A percentile compares a stretch with the other conserved stretches of the same genome.
Evolutionary conservation across 2,888 invertebrate species (phyloP).

Genomic region (Andrena dorsata): DNA sequence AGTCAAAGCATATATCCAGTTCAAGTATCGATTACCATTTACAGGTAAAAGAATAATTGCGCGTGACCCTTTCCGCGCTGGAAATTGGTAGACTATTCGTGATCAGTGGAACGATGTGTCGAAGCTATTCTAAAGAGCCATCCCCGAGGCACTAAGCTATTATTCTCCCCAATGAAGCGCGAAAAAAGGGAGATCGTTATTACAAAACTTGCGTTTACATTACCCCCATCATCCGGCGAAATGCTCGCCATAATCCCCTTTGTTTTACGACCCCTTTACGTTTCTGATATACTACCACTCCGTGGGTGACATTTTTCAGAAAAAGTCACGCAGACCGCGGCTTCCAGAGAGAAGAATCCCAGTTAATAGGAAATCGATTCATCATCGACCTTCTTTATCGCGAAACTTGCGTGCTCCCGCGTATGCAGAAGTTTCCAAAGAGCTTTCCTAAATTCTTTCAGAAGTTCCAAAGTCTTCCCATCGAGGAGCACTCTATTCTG

Average conservation of each 20-base stretch:
- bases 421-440: no score
- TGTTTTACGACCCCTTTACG: conserved; percentile 23
- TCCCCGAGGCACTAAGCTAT: background rate
- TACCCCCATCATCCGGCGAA: conserved; percentile 6
- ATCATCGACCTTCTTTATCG: background rate
- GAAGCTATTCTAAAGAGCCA: background rate
- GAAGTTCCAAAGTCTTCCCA: background rate
- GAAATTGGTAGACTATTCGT: no score
- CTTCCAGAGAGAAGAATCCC: background rate
- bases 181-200: conserved; percentile 5
- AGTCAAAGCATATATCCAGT: no score
- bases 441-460: background rate
- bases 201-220: conserved; percentile 34
- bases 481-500: background rate
- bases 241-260: conserved; percentile 22
- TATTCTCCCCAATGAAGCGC: background rate
- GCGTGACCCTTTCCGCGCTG: no score
- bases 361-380: conserved; percentile 15
- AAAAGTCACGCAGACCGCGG: background rate
- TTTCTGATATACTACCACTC: conserved; percentile 1
- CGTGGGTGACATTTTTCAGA: conserved; percentile 22
- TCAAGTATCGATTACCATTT: no score
- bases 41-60: no score
- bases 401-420: background rate
- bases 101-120: background rate